Evolutionary conservation across 1,140 invertebrate species (phyloP), one percentile per base, ranked within the genome.

Genomic region (Formica exsecta): DNA sequence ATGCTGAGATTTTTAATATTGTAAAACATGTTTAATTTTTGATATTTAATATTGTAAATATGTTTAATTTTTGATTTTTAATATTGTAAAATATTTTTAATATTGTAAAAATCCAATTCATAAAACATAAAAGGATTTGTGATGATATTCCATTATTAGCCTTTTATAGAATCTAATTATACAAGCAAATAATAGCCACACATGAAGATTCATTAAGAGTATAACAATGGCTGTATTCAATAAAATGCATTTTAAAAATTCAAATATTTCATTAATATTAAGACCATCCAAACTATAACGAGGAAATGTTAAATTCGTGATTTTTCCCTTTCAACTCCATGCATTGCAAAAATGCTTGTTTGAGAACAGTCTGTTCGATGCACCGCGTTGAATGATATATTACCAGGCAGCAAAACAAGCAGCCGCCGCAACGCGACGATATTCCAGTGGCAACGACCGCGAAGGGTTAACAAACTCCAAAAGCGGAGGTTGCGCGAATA

Each of bases 401-500:
- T 64, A 80, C 32, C 64, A 22, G 0, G 44, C 61, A 51, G 44
- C 76, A 70, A 80, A 80, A 80, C 77, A 80, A 80, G 64, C 64
- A 54, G 61, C 62, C 41, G 76, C 62, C 61, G 62, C 76, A 59
- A 32, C 65, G 48, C 65, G 77, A 80, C 32, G 77, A 36, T 70
- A 22, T 36, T 83, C 19, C 62, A 70, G 57, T 61, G 79, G 79
- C 66, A 81, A 81, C 32, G 38, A 83, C 79, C 79, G 79, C 79
- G 11, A 83, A 83, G 68, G 68, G 68, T 73, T 83, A 83, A 83
- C 68, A 79, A 85, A 77, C 70, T 19, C 59, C 57, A 65, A 29
- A 73, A 57, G 44, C 44, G 54, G 70, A 70, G 83, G 71, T 81
- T 86, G 71, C 54, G 85, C 86, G 89, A 93, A 93, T 91, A 91